These are phyloP conservation scores for Silurus lanzhouensis DNA, from an alignment of 2,797 vertebrate species.

Conservation along the genomic window DNA sequence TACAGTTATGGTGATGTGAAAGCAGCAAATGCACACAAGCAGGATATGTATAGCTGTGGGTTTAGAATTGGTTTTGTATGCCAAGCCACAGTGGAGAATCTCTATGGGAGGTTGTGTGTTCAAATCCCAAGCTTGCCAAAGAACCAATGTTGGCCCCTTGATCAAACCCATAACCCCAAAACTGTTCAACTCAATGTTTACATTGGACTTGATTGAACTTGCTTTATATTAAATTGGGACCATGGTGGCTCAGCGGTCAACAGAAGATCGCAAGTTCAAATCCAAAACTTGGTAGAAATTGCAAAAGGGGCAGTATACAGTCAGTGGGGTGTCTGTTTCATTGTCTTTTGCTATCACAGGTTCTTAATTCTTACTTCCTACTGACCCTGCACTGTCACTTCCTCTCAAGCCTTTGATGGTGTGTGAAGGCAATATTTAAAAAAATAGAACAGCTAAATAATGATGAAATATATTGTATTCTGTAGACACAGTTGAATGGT, in stretches of 20 bases:
- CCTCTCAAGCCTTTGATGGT: neutral
- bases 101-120: constrained; percentile 6
- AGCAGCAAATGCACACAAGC: neutral
- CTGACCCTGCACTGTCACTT: neutral
- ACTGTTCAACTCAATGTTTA: neutral
- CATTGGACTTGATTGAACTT: constrained; percentile 11
- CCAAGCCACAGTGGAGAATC: constrained; percentile 15
- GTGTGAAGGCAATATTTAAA: neutral
- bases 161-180: constrained; percentile 15
- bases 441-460: neutral
- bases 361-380: neutral
- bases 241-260: neutral
- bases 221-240: neutral
- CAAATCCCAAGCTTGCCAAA: neutral
- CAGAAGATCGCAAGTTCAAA: neutral
- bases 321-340: neutral
- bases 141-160: neutral
- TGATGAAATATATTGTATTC: neutral
- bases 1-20: neutral
- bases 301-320: neutral
- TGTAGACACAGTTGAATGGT: neutral
- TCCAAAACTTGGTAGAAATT: neutral
- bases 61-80: constrained; percentile 5
- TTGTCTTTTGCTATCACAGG: neutral
- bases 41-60: constrained; percentile 1